phyloP scores from a whole-genome alignment of 2,113 vertebrate genomes.

The Phoenicopterus ruber region DNA sequence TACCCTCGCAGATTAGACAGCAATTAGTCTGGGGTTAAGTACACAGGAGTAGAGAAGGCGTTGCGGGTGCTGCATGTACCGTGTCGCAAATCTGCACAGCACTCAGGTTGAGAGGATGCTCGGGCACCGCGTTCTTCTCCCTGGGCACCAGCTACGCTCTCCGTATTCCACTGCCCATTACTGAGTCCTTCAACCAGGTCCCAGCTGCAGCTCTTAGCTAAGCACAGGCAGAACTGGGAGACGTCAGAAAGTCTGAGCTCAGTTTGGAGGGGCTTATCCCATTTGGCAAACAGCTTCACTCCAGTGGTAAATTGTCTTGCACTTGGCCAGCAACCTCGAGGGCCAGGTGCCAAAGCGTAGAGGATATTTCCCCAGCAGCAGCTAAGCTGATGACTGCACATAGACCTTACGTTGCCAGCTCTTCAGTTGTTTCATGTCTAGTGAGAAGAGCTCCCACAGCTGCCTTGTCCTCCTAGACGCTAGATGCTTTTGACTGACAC shows the following conservation, averaged over 20 bases:
- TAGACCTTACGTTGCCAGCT: background rate
- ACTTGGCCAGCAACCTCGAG: background rate
- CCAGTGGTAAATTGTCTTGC: background rate
- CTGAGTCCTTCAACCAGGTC: background rate
- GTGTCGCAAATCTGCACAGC: fast-evolving
- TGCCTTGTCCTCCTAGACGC: slow-evolving; percentile 30
- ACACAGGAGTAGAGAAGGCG: background rate
- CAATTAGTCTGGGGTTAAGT: background rate
- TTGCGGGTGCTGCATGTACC: too few relatives aligned
- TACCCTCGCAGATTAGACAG: background rate
- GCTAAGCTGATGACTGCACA: background rate
- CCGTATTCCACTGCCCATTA: background rate
- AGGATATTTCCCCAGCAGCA: slow-evolving; percentile 34
- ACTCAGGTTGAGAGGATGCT: fast-evolving
- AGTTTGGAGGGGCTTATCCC: slow-evolving; percentile 25
- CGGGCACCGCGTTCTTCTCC: fast-evolving
- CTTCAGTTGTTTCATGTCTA: background rate
- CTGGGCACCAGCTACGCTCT: background rate
- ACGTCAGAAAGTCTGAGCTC: slow-evolving; percentile 34
- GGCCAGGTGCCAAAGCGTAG: background rate
- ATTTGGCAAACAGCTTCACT: slow-evolving; percentile 18
- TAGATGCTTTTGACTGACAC: background rate
- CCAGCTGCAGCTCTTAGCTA: background rate
- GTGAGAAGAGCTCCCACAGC: background rate
- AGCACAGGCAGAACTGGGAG: background rate